phyloP scores from a whole-genome alignment of 2,113 vertebrate genomes.

The Nycticorax nycticorax region DNA sequence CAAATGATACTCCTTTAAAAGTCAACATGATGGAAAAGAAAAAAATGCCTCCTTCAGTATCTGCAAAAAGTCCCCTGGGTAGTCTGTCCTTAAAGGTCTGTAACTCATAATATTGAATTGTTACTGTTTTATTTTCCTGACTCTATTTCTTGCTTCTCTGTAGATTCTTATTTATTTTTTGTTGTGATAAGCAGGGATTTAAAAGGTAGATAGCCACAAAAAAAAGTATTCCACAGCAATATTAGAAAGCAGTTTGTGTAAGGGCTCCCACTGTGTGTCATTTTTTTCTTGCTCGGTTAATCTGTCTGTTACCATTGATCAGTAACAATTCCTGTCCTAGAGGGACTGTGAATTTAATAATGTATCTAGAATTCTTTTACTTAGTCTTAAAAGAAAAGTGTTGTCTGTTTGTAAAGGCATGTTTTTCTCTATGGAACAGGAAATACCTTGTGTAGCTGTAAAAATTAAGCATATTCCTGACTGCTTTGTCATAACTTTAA shows the following conservation, averaged over 20 bases:
- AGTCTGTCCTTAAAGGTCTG: conserved; percentile 57
- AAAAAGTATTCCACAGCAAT: neutral
- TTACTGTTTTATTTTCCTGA: neutral
- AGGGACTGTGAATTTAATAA: neutral
- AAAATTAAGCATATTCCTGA: neutral
- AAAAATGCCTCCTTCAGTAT: neutral
- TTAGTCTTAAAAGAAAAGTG: neutral
- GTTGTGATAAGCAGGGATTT: neutral
- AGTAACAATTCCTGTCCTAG: neutral
- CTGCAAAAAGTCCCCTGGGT: conserved; percentile 24
- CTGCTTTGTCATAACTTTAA: neutral
- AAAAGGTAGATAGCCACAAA: neutral
- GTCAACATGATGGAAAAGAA: conserved; percentile 40
- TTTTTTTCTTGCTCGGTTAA: neutral
- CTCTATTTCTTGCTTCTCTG: neutral
- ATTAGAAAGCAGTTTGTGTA: neutral
- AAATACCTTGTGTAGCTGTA: neutral
- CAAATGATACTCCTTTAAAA: neutral
- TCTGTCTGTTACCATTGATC: neutral
- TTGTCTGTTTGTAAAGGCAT: neutral
- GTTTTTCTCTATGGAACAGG: neutral
- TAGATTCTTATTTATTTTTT: neutral
- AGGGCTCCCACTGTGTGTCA: neutral
- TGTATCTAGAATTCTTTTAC: neutral
- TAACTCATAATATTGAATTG: neutral